Conservation (phyloP, 2,888 invertebrate genomes). For the Andrena fulva region DNA sequence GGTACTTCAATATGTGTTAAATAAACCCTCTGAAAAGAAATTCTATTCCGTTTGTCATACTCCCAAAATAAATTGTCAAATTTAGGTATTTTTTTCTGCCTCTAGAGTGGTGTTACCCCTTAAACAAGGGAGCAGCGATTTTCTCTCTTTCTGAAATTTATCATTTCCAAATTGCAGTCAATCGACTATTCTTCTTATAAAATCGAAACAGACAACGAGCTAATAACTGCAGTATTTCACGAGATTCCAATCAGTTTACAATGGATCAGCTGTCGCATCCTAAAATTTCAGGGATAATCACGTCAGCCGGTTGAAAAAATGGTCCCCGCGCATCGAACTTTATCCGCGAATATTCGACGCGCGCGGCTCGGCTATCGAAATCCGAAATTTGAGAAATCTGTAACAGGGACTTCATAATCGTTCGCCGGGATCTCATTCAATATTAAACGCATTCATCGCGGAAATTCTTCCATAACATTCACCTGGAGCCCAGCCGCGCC, state of each 20-base stretch:
- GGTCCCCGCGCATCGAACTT: background rate
- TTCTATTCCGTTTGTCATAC: no score
- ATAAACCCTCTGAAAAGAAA: no score
- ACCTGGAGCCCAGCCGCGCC: background rate
- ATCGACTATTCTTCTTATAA: no score
- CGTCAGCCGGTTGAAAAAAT: constrained; percentile 8
- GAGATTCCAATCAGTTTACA: background rate
- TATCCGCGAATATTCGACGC: constrained; percentile 30
- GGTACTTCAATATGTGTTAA: no score
- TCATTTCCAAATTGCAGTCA: no score
- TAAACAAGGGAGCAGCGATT: no score
- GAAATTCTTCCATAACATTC: constrained; percentile 6
- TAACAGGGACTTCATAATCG: constrained; percentile 25
- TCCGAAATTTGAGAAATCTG: constrained; percentile 6
- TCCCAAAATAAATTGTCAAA: no score
- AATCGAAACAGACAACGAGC: no score
- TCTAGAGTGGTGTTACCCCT: no score
- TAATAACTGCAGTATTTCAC: no score
- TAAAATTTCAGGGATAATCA: background rate
- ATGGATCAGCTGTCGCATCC: background rate
- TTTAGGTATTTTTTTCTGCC: no score
- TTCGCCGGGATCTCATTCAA: constrained; percentile 20
- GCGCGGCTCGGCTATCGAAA: constrained; percentile 24
- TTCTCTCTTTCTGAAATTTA: no score
- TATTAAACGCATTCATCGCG: constrained; percentile 28